Conservation (phyloP, 2,113 vertebrate species). For the Entomyzon cyanotis region DNA sequence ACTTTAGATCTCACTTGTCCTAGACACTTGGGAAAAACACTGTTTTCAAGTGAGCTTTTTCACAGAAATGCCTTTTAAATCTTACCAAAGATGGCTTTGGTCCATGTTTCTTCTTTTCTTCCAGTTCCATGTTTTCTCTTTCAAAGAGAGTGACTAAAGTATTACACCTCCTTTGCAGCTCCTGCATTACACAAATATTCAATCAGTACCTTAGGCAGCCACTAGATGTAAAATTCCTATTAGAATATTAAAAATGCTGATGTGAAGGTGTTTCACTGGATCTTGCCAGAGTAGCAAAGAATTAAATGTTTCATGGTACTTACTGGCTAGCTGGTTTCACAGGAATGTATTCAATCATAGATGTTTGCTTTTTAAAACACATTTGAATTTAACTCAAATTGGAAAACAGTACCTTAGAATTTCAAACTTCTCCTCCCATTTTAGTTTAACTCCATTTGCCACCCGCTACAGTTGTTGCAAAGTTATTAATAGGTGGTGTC, state of each 20-base stretch:
- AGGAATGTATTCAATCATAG: not conserved
- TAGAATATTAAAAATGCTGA: not conserved
- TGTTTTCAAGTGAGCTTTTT: not conserved
- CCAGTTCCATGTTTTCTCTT: slow-evolving; percentile 98
- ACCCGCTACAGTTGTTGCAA: not conserved
- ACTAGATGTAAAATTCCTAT: not conserved
- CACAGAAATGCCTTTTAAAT: not conserved
- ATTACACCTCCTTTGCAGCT: slow-evolving; percentile 95
- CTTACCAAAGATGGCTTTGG: slow-evolving; percentile 84
- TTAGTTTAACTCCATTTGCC: not conserved
- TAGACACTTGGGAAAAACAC: not conserved
- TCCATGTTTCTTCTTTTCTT: slow-evolving; percentile 98
- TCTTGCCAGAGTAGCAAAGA: not conserved
- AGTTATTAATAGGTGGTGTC: not conserved
- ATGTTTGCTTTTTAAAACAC: not conserved
- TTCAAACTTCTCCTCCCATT: not conserved
- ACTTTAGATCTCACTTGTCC: not conserved
- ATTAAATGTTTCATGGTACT: fast-evolving
- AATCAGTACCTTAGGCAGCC: not conserved
- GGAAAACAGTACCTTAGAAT: not conserved
- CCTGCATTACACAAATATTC: slow-evolving; percentile 72
- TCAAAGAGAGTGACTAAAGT: slow-evolving; percentile 97
- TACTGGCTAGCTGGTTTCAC: not conserved
- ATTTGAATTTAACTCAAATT: not conserved
- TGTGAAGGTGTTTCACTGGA: not conserved